Evolutionary conservation across 2,888 invertebrate genomes (phyloP).

Genomic region (Lasius platythorax): DNA sequence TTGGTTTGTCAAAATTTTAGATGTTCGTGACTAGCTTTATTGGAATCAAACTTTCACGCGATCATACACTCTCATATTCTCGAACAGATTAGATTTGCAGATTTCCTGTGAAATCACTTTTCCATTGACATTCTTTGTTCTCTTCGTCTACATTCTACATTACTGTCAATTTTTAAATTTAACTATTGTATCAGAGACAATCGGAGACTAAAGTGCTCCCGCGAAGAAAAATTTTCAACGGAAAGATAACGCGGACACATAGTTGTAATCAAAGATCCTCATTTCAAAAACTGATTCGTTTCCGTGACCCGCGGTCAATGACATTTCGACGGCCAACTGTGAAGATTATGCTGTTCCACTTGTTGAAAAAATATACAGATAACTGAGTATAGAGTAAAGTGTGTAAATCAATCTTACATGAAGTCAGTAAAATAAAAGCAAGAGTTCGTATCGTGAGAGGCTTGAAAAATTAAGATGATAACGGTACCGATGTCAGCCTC

Average conservation of each 20-base stretch:
- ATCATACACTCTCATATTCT: not conserved
- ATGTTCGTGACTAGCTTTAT: not conserved
- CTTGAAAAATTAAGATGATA: conserved; percentile 78
- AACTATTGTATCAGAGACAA: not conserved
- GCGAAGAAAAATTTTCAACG: not conserved
- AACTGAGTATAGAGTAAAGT: conserved; percentile 8
- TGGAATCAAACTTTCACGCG: not conserved
- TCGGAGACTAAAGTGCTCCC: not conserved
- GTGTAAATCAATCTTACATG: conserved; percentile 13
- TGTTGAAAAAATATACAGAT: conserved; percentile 34
- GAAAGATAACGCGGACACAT: not conserved
- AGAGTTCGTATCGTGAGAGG: not conserved
- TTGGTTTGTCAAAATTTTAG: conserved; percentile 3
- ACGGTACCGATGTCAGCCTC: conserved; percentile 82
- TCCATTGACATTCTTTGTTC: not conserved
- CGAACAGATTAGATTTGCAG: not conserved
- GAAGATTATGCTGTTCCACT: not conserved
- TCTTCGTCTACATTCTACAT: no score
- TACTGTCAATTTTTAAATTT: not conserved
- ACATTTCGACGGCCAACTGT: not conserved
- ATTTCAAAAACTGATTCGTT: not conserved
- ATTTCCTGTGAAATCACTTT: not conserved
- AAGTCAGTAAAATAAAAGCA: conserved; percentile 6
- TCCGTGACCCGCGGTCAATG: conserved; percentile 10
- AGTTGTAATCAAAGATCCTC: not conserved